Conservation (phyloP, 2,888 invertebrate species). For the Neria commutata region DNA sequence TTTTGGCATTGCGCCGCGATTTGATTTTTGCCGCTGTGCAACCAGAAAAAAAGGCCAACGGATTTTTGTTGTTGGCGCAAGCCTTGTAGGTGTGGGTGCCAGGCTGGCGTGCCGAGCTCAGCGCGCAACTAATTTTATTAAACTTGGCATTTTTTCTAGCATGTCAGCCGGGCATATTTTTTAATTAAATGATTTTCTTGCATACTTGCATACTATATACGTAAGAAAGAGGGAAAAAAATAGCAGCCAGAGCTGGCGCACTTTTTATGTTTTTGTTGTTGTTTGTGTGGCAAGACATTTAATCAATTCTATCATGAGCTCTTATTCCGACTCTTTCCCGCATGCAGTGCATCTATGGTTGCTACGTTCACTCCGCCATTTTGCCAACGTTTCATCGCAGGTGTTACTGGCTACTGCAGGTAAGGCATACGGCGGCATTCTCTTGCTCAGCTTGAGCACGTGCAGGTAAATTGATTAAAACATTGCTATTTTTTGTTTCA, state of each 20-base stretch:
- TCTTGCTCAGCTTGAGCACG: neutral
- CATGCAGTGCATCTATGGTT: constrained; percentile 92
- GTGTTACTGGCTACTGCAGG: constrained; percentile 97
- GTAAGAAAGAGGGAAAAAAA: no score
- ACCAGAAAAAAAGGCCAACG: no score
- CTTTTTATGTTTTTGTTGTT: constrained; percentile 28
- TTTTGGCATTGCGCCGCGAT: constrained; percentile 48
- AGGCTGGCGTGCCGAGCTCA: no score
- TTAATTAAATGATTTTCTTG: neutral
- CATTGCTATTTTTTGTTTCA: no score
- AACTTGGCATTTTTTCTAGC: neutral
- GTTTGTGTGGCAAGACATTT: constrained; percentile 2
- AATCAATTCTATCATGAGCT: no score
- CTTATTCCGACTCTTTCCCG: constrained; percentile 26
- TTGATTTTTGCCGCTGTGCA: no score
- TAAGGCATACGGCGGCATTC: constrained; percentile 59
- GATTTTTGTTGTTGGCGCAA: neutral
- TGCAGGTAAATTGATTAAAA: no score
- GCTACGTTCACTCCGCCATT: constrained; percentile 98
- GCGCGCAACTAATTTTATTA: neutral
- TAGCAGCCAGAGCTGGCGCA: neutral
- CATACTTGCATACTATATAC: neutral
- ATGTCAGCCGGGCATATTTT: no score
- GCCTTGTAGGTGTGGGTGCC: neutral
- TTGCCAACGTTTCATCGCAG: constrained; percentile 97